Evolutionary conservation across 92 coral and sea anemone genomes (phyloP).

Genomic region (Micromussa lordhowensis): DNA sequence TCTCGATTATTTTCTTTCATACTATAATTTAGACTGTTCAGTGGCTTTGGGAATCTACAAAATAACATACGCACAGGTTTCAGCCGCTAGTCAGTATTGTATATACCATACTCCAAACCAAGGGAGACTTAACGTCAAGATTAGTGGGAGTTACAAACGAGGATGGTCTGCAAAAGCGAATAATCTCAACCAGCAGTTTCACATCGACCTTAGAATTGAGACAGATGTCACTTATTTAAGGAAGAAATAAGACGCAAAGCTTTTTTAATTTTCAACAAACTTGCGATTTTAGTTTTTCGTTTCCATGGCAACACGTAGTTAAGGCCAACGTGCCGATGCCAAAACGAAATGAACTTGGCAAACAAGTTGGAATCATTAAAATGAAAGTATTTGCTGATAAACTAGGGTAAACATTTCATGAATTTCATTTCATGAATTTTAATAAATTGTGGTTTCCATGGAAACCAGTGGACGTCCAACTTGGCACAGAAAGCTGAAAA

Average conservation of each 20-base stretch:
- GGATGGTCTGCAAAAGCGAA: background rate
- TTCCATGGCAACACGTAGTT: no score
- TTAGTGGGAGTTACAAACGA: background rate
- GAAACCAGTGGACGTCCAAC: no score
- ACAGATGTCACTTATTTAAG: conserved; percentile 21
- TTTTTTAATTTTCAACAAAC: no score
- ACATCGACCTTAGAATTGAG: conserved; percentile 18
- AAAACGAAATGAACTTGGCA: no score
- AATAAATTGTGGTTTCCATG: no score
- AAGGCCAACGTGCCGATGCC: no score
- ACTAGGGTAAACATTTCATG: no score
- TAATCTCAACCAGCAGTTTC: conserved; percentile 13
- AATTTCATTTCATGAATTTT: no score
- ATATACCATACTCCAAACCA: conserved; percentile 9
- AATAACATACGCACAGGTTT: conserved; percentile 1
- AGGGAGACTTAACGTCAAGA: conserved; percentile 16
- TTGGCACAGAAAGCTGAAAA: no score
- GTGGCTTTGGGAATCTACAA: conserved; percentile 21
- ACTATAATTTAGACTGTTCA: background rate
- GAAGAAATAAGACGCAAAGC: background rate
- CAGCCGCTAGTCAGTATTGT: conserved; percentile 8
- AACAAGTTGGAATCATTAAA: no score
- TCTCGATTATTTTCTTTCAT: background rate
- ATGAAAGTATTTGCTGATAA: no score
- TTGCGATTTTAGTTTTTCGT: no score